Base-by-base conservation (phyloP, 2,888 invertebrate genomes). In the Pimpla rufipes region DNA sequence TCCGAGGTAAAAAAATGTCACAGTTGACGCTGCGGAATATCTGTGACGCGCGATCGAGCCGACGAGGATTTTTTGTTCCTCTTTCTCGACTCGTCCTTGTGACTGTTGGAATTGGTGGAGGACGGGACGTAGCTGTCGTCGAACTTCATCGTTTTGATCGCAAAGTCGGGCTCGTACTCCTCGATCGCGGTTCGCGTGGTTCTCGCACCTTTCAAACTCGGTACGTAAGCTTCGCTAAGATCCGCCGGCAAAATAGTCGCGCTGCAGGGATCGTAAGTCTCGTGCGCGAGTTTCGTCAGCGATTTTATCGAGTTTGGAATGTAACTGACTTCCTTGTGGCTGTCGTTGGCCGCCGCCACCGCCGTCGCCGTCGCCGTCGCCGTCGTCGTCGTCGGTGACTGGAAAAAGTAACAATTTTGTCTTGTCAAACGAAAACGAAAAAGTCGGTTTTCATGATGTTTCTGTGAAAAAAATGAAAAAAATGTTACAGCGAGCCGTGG, bases 51-150 rank as follows among this genome's bases (percentile, higher is more conserved):
- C 52, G 79, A 67, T 18, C 77, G 79, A 70, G 37, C 74, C 68
- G 45, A 59, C 37, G 79, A 70, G 0, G 77, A 37, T 50, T 81
- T 77, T 37, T 82, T 79, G 13, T 29, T 81, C 42, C 21, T 76
- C 21, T 79, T 83, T 18, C 66, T 83, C 71, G 73, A 35, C 64
- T 68, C 74, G 11, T 68, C 50, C 10, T 71, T 75, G 0, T 47
- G 40, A 11, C 11, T 3, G 2, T 47, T 29, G 0, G 50, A 1
- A 40, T 52, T 55, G n/a, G 71, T 85, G 7, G 86, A 83, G 5
- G 91, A 91, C 1, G 91, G 91, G 8, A 91, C 88, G 67, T 91
- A 91, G 81, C 90, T 89, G 4, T 90, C 70, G 42, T 91, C 90
- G 37, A 90, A 90, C 29, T 89, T 89, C 89, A 89, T 90, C 0